phyloP scores from a whole-genome alignment of 2,797 vertebrate genomes.

The Bradypus variegatus region DNA sequence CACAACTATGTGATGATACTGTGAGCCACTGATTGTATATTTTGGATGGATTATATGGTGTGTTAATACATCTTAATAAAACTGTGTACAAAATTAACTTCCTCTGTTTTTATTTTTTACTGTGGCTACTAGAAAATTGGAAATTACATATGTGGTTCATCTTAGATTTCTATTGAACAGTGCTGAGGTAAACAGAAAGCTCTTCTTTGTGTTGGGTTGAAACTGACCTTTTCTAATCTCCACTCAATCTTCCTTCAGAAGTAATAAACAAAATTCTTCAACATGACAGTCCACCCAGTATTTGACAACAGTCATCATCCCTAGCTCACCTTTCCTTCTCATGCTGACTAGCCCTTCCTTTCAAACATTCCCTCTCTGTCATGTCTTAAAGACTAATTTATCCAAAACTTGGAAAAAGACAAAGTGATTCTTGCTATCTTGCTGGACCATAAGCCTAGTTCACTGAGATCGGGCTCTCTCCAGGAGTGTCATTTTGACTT shows the following conservation, averaged over 20 bases:
- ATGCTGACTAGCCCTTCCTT: neutral
- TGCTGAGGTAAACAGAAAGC: neutral
- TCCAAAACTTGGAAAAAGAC: neutral
- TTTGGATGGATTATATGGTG: too few relatives aligned
- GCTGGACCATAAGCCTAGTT: neutral
- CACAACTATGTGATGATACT: too few relatives aligned
- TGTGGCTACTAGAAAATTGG: neutral
- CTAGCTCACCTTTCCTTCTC: neutral
- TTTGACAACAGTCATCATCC: neutral
- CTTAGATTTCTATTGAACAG: neutral
- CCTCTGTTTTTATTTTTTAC: neutral
- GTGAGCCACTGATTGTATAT: too few relatives aligned
- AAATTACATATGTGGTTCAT: neutral
- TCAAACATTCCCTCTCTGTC: neutral
- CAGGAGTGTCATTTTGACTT: neutral
- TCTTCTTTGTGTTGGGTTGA: neutral
- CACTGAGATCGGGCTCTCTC: neutral
- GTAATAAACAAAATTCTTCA: neutral
- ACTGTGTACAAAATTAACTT: neutral
- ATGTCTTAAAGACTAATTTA: neutral
- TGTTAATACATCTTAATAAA: too few relatives aligned
- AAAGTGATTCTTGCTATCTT: neutral
- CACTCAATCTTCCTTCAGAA: neutral
- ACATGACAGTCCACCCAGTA: neutral
- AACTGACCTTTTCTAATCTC: neutral